These are phyloP conservation scores for Leucophenga maculata DNA, from an alignment of 2,888 invertebrate species.

Conservation along the genomic window DNA sequence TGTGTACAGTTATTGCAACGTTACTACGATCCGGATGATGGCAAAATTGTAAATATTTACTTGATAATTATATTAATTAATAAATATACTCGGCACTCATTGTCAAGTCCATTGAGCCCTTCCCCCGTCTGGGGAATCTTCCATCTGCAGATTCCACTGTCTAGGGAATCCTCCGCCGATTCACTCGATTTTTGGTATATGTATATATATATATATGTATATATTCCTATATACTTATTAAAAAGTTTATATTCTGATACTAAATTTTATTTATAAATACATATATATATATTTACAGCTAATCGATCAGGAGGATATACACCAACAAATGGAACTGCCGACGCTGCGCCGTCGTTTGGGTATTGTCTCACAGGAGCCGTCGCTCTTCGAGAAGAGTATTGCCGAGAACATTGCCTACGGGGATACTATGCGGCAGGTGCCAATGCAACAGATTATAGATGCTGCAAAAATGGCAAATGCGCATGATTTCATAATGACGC, in stretches of 20 bases:
- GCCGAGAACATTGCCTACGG: constrained; percentile 94
- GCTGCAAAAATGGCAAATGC: constrained; percentile 89
- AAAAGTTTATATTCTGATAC: no score
- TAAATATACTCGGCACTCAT: no score
- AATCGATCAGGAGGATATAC: constrained; percentile 75
- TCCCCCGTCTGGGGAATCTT: no score
- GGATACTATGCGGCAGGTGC: constrained; percentile 78
- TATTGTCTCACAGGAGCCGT: constrained; percentile 92
- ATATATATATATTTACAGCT: constrained; percentile 45
- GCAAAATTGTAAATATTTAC: constrained; percentile 74
- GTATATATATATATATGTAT: no score
- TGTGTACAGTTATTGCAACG: constrained; percentile 84
- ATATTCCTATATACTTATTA: no score
- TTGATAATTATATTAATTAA: no score
- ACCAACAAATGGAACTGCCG: constrained; percentile 74
- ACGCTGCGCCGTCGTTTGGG: constrained; percentile 84
- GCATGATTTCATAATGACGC: constrained; percentile 84
- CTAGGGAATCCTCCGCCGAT: no score
- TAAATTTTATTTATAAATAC: no score
- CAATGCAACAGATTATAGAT: constrained; percentile 81
- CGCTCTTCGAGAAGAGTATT: constrained; percentile 89
- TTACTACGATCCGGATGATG: constrained; percentile 83
- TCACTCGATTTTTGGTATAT: no score
- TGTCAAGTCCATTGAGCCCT: no score
- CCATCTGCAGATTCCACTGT: no score